Base-by-base conservation (phyloP, 2,888 invertebrate species). In the Tenthredo amoena region DNA sequence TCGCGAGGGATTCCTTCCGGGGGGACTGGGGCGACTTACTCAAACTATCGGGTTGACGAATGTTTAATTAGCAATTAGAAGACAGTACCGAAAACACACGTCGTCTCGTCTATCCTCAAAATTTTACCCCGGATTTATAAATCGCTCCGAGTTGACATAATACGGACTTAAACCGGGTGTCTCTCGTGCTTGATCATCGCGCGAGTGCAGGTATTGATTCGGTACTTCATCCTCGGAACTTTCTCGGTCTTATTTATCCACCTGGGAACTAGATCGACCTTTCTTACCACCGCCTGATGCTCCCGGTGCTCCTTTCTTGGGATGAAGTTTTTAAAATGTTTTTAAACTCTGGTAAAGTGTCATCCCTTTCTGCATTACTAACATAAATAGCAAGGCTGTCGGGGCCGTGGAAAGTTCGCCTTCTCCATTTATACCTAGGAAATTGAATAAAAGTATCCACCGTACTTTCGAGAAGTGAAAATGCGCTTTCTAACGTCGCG, bases 21-120 rank as follows among this genome's bases (percentile, higher is more conserved):
- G 47, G 3, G 7, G 26, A 21, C 40, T 21, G 43, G 43, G 21
- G 26, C 40, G 43, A 47, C 31, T 62, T 31, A 21, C 62, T 40
- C 37, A 34, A 34, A 50, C 40, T 62, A 81, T 81, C 58, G 81
- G 81, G 81, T 81, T 81, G 81, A 62, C 62, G 81, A 81, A 81
- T 81, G 58, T 81, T 62, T 62, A 81, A 81, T 81, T 81, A 81
- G 58, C 62, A 81, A 58, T 81, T 62, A 62, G 58, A 40, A 12
- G 81, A 40, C 26, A 40, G 58, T 58, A 12, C 5, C 62, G 26
- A 81, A 81, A 81, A 81, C 26, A 81, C 26, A 37, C 40, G 40
- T 9, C 34, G 34, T 37, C 50, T 37, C 10, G 12, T 15, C 7
- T 55, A 50, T 31, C 77, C 43, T 12, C 43, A 21, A 62, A 26